These are phyloP conservation scores for Colletes collaris DNA, from an alignment of 2,888 invertebrate genomes.

Conservation along the genomic window DNA sequence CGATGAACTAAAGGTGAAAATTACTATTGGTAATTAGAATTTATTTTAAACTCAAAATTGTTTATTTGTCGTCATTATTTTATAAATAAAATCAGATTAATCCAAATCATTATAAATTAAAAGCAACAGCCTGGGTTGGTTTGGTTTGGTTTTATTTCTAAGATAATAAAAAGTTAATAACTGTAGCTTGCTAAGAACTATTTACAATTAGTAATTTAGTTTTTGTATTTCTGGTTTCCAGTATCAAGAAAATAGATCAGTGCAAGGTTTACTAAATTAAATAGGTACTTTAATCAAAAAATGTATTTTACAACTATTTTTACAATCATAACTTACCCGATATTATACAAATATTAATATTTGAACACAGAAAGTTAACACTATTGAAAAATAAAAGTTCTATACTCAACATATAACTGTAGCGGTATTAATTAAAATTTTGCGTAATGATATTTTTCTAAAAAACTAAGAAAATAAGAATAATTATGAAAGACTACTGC, in stretches of 20 bases:
- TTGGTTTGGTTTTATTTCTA: too few species aligned
- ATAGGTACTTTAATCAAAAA: constrained; percentile 36
- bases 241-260: not conserved
- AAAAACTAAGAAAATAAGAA: not conserved
- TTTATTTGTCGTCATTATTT: too few species aligned
- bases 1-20: too few species aligned
- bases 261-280: constrained; percentile 13
- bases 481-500: constrained; percentile 22
- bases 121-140: too few species aligned
- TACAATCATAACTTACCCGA: constrained; percentile 48
- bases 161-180: too few species aligned
- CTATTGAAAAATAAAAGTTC: constrained; percentile 11
- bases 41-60: too few species aligned
- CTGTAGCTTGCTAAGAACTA: too few species aligned
- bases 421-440: constrained; percentile 10
- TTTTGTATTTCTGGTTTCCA: not conserved
- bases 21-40: too few species aligned
- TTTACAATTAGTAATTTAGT: too few species aligned
- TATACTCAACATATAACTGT: constrained; percentile 9
- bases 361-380: constrained; percentile 9
- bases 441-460: constrained; percentile 1
- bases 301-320: constrained; percentile 46
- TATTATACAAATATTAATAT: constrained; percentile 37
- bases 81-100: too few species aligned
- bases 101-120: too few species aligned